phyloP scores from a whole-genome alignment of 2,888 invertebrate species.

The Lepidochrysops patricia region DNA sequence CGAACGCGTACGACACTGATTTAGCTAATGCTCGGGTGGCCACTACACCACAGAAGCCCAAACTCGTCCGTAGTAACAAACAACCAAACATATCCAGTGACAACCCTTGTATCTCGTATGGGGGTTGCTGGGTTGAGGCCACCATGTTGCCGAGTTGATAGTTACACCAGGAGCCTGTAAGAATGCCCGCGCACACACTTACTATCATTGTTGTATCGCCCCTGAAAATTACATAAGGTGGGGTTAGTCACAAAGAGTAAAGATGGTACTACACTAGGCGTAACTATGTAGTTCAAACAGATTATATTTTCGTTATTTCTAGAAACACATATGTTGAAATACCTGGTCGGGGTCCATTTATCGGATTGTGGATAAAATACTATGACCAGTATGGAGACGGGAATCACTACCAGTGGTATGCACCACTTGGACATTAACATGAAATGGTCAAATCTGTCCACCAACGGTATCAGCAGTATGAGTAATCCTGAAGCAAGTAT shows the following conservation, averaged over 20 bases:
- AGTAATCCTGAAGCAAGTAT: conserved; percentile 79
- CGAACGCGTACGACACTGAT: conserved; percentile 78
- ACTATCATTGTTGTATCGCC: conserved; percentile 93
- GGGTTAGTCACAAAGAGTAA: no score
- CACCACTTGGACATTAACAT: conserved; percentile 79
- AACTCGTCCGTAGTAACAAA: conserved; percentile 78
- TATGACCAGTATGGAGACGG: conserved; percentile 79
- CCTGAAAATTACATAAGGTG: conserved; percentile 69
- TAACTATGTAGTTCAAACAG: no score
- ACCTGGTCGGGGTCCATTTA: conserved; percentile 93
- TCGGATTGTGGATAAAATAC: conserved; percentile 87
- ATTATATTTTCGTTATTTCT: no score
- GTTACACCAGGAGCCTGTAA: conserved; percentile 88
- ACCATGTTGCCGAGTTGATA: conserved; percentile 84
- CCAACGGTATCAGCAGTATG: conserved; percentile 81
- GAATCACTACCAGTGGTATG: conserved; percentile 74
- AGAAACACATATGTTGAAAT: neutral
- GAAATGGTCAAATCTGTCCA: conserved; percentile 82
- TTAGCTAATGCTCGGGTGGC: conserved; percentile 81
- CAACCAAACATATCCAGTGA: conserved; percentile 81
- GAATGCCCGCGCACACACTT: conserved; percentile 85
- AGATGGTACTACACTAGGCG: no score
- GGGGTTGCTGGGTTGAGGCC: conserved; percentile 76
- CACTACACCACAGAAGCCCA: conserved; percentile 85
- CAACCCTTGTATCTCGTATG: conserved; percentile 87